Percentiles rank a stretch among this genome's conserved stretches.
These are phyloP conservation scores for Hydrophis major DNA, from an alignment of 2,797 vertebrate genomes.

Conservation along the genomic window DNA sequence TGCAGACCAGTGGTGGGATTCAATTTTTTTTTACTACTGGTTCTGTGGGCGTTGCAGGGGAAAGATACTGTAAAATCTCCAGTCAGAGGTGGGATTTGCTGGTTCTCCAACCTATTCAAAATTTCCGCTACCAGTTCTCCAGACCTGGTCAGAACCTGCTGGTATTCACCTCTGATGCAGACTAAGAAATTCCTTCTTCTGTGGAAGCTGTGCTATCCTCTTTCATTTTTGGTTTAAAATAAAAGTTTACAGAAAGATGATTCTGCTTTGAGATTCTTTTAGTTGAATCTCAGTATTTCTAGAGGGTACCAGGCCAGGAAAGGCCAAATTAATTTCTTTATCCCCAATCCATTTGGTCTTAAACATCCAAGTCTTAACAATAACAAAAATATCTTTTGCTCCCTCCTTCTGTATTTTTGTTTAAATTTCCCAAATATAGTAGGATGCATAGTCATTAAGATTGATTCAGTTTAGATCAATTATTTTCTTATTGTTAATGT, in stretches of 20 bases:
- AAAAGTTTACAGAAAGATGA: neutral
- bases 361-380: neutral
- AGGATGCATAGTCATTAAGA: neutral
- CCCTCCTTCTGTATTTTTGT: neutral
- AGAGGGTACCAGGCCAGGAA: neutral
- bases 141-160: no score
- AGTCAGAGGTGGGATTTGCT: no score
- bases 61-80: no score
- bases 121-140: no score
- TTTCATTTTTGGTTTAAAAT: neutral
- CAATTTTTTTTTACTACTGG: no score
- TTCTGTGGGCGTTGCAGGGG: no score
- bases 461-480: neutral
- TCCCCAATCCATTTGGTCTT: neutral
- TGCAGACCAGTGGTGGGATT: neutral
- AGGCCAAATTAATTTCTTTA: neutral
- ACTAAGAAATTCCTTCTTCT: neutral
- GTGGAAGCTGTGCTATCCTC: neutral
- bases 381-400: neutral
- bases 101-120: no score
- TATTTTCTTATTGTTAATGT: neutral
- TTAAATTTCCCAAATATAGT: neutral
- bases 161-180: neutral
- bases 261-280: neutral
- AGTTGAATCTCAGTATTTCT: neutral